Evolutionary conservation across 2,888 invertebrate genomes (phyloP).

Genomic region (Gasteruption jaculator): DNA sequence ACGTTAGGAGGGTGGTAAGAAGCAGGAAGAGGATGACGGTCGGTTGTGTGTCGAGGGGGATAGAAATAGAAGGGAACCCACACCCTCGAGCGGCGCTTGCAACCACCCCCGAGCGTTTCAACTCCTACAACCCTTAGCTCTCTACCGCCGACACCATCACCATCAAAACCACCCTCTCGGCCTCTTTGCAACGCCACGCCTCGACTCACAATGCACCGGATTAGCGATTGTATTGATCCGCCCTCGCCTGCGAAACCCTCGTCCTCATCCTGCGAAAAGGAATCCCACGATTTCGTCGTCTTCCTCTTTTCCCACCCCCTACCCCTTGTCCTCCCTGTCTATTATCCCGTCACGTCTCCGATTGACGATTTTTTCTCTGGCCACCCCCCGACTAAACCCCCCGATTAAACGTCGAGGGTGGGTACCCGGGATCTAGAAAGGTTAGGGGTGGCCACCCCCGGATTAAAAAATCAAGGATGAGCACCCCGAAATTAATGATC

Average conservation of each 20-base stretch:
- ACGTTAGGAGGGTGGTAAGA: conserved; percentile 23
- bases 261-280: conserved; percentile 31
- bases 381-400: background rate
- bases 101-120: too few species aligned
- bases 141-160: background rate
- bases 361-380: background rate
- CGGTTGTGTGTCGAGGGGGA: conserved; percentile 33
- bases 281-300: conserved; percentile 25
- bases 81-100: conserved; percentile 23
- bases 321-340: conserved; percentile 24
- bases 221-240: conserved; percentile 53
- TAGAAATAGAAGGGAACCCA: conserved; percentile 37
- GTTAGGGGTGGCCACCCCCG: too few species aligned
- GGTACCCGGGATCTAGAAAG: too few species aligned
- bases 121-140: too few species aligned
- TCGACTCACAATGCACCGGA: conserved; percentile 52
- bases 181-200: conserved; percentile 51
- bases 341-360: conserved; percentile 9
- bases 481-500: too few species aligned
- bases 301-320: conserved; percentile 28
- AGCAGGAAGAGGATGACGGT: conserved; percentile 32
- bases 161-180: conserved; percentile 34
- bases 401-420: too few species aligned
- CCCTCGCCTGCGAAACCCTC: conserved; percentile 37
- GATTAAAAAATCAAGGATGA: too few species aligned